A percentile compares a stretch with the other conserved stretches of the same genome.
These are phyloP conservation scores for Aphelinus atriplicis DNA, from an alignment of 1,140 invertebrate genomes.

Conservation along the genomic window DNA sequence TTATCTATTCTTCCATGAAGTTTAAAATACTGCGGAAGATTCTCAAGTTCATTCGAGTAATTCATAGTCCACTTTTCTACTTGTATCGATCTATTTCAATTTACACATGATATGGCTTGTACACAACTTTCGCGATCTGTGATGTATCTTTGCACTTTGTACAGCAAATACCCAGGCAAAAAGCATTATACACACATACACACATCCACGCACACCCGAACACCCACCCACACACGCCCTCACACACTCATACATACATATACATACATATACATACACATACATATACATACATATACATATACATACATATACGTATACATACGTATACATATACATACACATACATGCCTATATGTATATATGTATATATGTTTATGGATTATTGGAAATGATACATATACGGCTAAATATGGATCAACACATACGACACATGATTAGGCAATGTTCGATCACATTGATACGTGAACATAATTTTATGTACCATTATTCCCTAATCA, in stretches of 20 bases:
- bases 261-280: no score
- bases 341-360: no score
- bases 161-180: constrained; percentile 30
- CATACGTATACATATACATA: constrained; percentile 27
- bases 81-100: constrained; percentile 26
- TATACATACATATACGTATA: background rate
- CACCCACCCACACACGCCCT: no score
- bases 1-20: constrained; percentile 36
- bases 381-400: constrained; percentile 23
- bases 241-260: no score
- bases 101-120: constrained; percentile 50
- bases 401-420: constrained; percentile 31
- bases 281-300: no score
- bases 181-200: constrained; percentile 13
- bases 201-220: no score
- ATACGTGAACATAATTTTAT: background rate
- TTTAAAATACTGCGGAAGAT: constrained; percentile 49
- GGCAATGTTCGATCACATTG: no score
- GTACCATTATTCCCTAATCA: background rate
- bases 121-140: constrained; percentile 48
- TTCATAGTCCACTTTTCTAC: constrained; percentile 5
- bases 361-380: constrained; percentile 21
- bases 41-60: constrained; percentile 44
- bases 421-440: constrained; percentile 9
- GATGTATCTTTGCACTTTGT: constrained; percentile 45